phyloP scores from a whole-genome alignment of 2,888 invertebrate species.

The Choreutis nemorana region DNA sequence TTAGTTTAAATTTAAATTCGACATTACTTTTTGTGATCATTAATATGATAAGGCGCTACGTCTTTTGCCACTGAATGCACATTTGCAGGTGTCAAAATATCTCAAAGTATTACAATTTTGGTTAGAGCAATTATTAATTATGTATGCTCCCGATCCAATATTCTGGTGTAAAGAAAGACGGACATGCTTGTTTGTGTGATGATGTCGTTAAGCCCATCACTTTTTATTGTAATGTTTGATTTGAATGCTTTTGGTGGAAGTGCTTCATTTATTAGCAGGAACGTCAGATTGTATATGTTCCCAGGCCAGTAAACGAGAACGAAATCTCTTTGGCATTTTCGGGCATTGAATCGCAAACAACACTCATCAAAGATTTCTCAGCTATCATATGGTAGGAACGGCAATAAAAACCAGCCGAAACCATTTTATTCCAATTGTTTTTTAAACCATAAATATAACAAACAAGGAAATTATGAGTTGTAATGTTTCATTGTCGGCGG shows the following conservation, averaged over 20 bases:
- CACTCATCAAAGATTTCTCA: no score
- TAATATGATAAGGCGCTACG: no score
- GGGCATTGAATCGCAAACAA: no score
- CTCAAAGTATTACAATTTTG: slow-evolving; percentile 23
- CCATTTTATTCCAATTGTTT: no score
- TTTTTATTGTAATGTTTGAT: slow-evolving; percentile 41
- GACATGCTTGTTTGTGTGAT: slow-evolving; percentile 45
- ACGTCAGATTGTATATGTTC: no score
- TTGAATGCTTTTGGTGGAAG: slow-evolving; percentile 35
- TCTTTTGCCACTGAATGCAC: background rate
- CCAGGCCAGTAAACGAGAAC: no score
- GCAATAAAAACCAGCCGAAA: no score
- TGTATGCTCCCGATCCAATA: slow-evolving; percentile 54
- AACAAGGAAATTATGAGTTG: slow-evolving; percentile 10
- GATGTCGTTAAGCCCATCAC: slow-evolving; percentile 47
- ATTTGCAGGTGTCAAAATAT: slow-evolving; percentile 30
- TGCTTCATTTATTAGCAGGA: no score
- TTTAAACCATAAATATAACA: no score
- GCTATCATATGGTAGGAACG: no score
- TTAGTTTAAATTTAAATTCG: background rate
- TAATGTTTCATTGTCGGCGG: slow-evolving; percentile 22
- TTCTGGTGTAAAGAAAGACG: slow-evolving; percentile 42
- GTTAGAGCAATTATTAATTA: slow-evolving; percentile 52
- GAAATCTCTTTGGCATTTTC: no score
- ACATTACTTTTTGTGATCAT: no score